Percentiles rank a stretch among this genome's conserved stretches.
phyloP scores from a whole-genome alignment of 2,888 invertebrate species.

The Drosophila paramelanica region DNA sequence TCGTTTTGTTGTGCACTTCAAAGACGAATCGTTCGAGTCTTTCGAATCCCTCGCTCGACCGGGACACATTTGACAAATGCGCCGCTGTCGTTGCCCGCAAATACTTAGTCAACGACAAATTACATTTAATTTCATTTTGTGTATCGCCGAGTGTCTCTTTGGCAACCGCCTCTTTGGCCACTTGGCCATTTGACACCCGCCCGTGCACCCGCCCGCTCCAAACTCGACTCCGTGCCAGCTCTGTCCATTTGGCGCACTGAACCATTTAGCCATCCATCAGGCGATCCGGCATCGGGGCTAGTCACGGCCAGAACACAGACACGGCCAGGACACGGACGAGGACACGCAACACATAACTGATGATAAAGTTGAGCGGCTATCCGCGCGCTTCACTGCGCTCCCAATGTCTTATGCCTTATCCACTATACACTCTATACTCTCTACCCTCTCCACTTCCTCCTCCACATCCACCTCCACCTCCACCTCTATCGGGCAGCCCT shows the following conservation, averaged over 20 bases:
- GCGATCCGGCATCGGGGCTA: constrained; percentile 8
- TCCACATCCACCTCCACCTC: too few relatives aligned
- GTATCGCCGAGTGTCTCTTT: constrained; percentile 30
- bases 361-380: constrained; percentile 67
- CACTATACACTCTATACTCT: neutral
- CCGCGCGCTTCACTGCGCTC: constrained; percentile 8
- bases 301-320: constrained; percentile 17
- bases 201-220: too few relatives aligned
- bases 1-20: constrained; percentile 28
- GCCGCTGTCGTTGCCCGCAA: constrained; percentile 54
- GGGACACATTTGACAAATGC: constrained; percentile 55
- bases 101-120: constrained; percentile 69
- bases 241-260: constrained; percentile 54
- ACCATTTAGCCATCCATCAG: constrained; percentile 75
- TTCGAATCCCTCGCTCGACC: constrained; percentile 6
- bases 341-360: constrained; percentile 55
- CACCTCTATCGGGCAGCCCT: constrained; percentile 10
- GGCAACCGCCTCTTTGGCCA: constrained; percentile 15
- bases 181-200: constrained; percentile 34
- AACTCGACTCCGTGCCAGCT: constrained; percentile 32
- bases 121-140: constrained; percentile 76
- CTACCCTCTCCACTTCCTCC: too few relatives aligned
- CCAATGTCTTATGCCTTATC: constrained; percentile 1
- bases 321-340: constrained; percentile 18
- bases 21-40: constrained; percentile 40